Conservation (phyloP, 2,888 invertebrate species). For the Masnerella sp. region DNA sequence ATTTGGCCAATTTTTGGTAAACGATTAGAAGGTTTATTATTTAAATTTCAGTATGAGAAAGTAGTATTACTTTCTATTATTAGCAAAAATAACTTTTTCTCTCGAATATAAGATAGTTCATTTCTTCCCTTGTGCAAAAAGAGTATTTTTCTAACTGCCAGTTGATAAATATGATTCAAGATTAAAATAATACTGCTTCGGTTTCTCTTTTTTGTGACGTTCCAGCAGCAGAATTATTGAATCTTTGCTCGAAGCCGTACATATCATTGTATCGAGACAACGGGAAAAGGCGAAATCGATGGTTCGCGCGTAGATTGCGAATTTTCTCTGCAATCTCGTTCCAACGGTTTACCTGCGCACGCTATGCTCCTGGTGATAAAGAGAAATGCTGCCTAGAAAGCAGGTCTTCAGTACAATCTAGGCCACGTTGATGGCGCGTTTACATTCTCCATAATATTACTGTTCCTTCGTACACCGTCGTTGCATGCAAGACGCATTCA, state of each 20-base stretch:
- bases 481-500: slow-evolving; percentile 50
- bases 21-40: too few species aligned
- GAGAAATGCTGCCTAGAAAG: slow-evolving; percentile 78
- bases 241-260: slow-evolving; percentile 24
- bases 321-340: slow-evolving; percentile 69
- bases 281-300: slow-evolving; percentile 55
- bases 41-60: too few species aligned
- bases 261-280: slow-evolving; percentile 16
- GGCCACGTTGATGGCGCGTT: slow-evolving; percentile 75
- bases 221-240: slow-evolving; percentile 30
- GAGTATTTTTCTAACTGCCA: too few species aligned
- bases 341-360: slow-evolving; percentile 67
- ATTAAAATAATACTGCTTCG: too few species aligned
- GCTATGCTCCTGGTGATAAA: slow-evolving; percentile 74
- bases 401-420: slow-evolving; percentile 77
- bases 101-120: too few species aligned
- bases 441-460: slow-evolving; percentile 76
- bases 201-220: too few species aligned
- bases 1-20: too few species aligned
- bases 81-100: too few species aligned
- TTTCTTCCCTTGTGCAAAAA: too few species aligned
- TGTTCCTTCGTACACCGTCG: slow-evolving; percentile 59
- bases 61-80: too few species aligned
- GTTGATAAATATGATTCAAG: too few species aligned
- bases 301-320: slow-evolving; percentile 39